Evolutionary conservation across 2,888 invertebrate genomes (phyloP).

Genomic region (Tachina lurida): DNA sequence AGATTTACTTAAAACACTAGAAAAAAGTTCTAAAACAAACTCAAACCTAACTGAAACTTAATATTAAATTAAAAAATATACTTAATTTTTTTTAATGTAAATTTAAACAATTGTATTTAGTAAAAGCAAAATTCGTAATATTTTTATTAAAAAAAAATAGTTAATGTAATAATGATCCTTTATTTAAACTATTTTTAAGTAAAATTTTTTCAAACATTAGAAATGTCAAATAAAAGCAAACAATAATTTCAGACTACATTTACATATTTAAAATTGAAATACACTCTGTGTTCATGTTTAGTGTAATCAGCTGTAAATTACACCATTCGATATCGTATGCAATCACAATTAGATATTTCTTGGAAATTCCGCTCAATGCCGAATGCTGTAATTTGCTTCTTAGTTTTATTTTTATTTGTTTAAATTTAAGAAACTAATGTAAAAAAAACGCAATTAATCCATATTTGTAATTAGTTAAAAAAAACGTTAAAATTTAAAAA

Average conservation of each 20-base stretch:
- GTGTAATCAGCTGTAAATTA: no score
- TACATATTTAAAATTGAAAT: background rate
- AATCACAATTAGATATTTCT: no score
- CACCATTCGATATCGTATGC: no score
- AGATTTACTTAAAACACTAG: constrained; percentile 18
- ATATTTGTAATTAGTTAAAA: background rate
- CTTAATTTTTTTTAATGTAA: constrained; percentile 19
- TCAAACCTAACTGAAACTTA: background rate
- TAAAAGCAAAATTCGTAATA: background rate
- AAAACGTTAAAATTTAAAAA: background rate
- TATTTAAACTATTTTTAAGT: constrained; percentile 1
- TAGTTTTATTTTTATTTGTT: background rate
- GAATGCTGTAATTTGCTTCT: no score
- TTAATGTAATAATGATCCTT: constrained; percentile 37
- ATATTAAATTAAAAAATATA: background rate
- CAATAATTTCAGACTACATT: constrained; percentile 4
- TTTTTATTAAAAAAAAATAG: constrained; percentile 15
- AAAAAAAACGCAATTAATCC: background rate
- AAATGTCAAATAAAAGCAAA: constrained; percentile 22
- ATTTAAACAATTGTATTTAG: constrained; percentile 16
- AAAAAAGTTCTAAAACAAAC: constrained; percentile 6
- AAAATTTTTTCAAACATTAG: background rate
- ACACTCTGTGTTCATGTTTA: constrained; percentile 5
- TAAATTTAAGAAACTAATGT: background rate
- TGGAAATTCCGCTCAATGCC: no score